These are phyloP conservation scores for Hermodice carunculata DNA, from an alignment of 2,888 invertebrate genomes.

Conservation along the genomic window DNA sequence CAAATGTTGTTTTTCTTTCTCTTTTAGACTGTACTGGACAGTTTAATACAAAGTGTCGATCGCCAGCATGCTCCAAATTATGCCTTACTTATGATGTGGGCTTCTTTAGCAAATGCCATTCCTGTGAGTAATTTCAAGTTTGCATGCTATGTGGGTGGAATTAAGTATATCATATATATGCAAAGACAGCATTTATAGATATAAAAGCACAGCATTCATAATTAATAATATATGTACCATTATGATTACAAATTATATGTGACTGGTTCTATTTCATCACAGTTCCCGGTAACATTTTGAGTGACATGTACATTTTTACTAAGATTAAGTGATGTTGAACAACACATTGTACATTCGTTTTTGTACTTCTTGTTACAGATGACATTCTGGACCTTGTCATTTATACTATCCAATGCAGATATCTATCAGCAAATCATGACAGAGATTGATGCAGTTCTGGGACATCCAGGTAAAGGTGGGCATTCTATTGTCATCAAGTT, in stretches of 20 bases:
- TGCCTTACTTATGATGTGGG: constrained; percentile 59
- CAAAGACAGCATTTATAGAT: no score
- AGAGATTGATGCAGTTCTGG: constrained; percentile 41
- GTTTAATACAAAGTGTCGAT: constrained; percentile 44
- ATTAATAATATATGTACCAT: neutral
- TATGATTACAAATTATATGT: neutral
- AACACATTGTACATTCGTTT: neutral
- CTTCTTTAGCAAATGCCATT: constrained; percentile 61
- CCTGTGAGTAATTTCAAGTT: constrained; percentile 60
- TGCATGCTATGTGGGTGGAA: neutral
- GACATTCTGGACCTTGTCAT: constrained; percentile 58
- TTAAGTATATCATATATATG: no score
- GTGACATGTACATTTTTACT: no score
- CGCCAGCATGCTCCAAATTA: constrained; percentile 50
- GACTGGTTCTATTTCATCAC: no score
- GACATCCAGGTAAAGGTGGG: no score
- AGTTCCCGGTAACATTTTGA: no score
- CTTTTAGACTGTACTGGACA: constrained; percentile 52
- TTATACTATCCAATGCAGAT: constrained; percentile 45
- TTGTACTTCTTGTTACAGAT: constrained; percentile 45
- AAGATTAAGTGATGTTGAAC: no score
- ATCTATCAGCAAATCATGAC: constrained; percentile 43
- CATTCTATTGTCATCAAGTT: no score
- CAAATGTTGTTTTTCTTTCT: no score
- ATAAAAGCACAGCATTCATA: no score